These are phyloP conservation scores for Paraescarpia echinospica DNA, from an alignment of 1,140 invertebrate genomes.

Conservation along the genomic window DNA sequence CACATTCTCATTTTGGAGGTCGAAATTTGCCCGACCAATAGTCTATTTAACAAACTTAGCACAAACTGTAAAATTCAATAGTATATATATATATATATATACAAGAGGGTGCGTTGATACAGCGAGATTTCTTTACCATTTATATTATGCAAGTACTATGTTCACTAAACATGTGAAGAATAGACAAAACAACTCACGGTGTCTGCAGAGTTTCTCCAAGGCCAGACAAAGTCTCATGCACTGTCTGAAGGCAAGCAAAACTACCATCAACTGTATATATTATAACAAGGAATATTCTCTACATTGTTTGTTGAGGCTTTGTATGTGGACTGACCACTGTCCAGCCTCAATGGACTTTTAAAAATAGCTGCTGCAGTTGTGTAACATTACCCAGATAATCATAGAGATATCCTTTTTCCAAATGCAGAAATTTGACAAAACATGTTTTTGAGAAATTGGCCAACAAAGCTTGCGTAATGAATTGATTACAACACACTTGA, in stretches of 20 bases:
- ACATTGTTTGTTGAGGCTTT: too few relatives aligned
- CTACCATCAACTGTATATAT: neutral
- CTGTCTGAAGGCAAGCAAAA: neutral
- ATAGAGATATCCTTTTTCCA: too few relatives aligned
- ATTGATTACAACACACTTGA: too few relatives aligned
- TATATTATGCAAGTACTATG: neutral
- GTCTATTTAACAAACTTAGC: neutral
- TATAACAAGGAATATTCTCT: too few relatives aligned
- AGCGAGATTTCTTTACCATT: neutral
- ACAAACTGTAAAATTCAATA: neutral
- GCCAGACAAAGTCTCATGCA: neutral
- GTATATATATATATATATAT: neutral
- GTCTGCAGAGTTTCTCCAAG: neutral
- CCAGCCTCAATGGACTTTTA: too few relatives aligned
- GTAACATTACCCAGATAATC: too few relatives aligned
- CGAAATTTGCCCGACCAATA: neutral
- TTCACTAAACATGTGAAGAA: neutral
- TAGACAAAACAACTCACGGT: neutral
- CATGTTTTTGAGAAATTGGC: too few relatives aligned
- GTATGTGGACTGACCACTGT: too few relatives aligned
- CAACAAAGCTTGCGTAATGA: too few relatives aligned
- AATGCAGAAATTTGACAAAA: too few relatives aligned
- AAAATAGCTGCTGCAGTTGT: too few relatives aligned
- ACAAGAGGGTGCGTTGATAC: neutral
- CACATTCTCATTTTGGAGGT: too few relatives aligned